Evolutionary conservation across 2,888 invertebrate species (phyloP).

Genomic region (Hydrotaea diabolus): DNA sequence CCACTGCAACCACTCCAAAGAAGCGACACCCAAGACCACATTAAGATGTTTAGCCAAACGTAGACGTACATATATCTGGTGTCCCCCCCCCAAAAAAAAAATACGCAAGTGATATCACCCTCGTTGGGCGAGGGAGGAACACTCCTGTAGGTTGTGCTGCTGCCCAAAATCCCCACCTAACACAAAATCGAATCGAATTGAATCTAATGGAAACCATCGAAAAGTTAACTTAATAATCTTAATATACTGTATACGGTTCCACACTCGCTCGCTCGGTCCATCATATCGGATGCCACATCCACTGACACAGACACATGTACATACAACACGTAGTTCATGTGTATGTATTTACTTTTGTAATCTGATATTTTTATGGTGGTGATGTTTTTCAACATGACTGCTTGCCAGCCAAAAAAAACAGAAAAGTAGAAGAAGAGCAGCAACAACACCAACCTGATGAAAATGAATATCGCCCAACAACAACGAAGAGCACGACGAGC

Average conservation of each 20-base stretch:
- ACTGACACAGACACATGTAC: background rate
- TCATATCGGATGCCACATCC: too few species aligned
- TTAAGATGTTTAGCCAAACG: too few species aligned
- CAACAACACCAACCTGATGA: background rate
- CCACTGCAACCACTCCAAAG: too few species aligned
- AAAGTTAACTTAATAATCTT: slow-evolving; percentile 30
- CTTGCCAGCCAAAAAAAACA: slow-evolving; percentile 32
- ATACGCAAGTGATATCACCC: background rate
- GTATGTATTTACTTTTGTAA: slow-evolving; percentile 53
- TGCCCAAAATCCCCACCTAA: background rate
- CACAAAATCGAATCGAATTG: background rate
- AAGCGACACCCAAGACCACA: too few species aligned
- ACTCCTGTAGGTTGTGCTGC: background rate
- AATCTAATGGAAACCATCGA: slow-evolving; percentile 2
- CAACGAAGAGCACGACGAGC: too few species aligned
- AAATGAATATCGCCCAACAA: slow-evolving; percentile 1
- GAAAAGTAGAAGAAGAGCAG: too few species aligned
- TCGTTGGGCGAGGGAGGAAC: background rate
- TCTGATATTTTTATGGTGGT: slow-evolving; percentile 52
- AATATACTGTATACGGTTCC: background rate
- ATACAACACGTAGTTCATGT: background rate
- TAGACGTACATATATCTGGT: background rate
- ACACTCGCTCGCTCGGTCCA: background rate
- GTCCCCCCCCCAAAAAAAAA: background rate
- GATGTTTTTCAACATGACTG: slow-evolving; percentile 55